These are phyloP conservation scores for Tinamus guttatus DNA, from an alignment of 2,113 vertebrate species.

Conservation along the genomic window DNA sequence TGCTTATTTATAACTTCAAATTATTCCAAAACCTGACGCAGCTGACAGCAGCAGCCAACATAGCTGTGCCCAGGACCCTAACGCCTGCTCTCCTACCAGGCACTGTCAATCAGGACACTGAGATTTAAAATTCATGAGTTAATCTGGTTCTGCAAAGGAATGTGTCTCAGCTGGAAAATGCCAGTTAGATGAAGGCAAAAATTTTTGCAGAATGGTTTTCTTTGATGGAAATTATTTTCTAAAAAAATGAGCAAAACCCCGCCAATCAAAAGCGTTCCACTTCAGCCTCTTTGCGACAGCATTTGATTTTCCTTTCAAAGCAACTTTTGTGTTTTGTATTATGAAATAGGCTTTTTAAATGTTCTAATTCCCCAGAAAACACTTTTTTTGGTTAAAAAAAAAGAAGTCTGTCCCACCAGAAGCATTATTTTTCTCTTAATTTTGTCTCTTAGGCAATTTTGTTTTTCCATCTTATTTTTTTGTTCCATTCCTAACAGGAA, in stretches of 20 bases:
- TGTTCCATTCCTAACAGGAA: conserved; percentile 5
- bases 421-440: background rate
- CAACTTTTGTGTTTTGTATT: background rate
- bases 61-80: background rate
- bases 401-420: background rate
- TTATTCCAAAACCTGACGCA: rapidly evolving
- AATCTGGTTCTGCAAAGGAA: background rate
- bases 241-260: background rate
- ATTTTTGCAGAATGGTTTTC: background rate
- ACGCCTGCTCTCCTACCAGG: background rate
- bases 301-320: conserved; percentile 12
- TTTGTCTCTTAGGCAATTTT: background rate
- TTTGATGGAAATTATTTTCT: background rate
- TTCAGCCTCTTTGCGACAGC: background rate
- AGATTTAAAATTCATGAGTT: background rate
- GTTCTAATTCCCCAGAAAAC: background rate
- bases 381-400: background rate
- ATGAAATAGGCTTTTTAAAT: background rate
- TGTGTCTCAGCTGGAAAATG: background rate
- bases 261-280: background rate
- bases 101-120: background rate
- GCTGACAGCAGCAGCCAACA: background rate
- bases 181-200: background rate
- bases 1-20: background rate
- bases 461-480: background rate